Conservation (phyloP, 92 coral and sea anemone species). For the Actinostola sp. region DNA sequence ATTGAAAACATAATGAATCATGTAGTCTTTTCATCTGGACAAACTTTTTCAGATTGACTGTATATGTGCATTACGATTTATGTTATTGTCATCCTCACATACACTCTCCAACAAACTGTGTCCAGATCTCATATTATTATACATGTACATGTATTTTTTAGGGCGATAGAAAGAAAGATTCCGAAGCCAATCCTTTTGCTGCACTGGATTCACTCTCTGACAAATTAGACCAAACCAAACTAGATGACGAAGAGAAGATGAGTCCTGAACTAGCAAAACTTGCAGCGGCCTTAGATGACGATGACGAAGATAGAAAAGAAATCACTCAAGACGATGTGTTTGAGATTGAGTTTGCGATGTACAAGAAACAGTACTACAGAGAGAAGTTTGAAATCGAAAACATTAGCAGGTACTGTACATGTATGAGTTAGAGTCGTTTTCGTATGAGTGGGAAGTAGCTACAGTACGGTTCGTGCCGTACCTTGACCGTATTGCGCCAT, state of each 20-base stretch:
- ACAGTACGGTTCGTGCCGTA: no score
- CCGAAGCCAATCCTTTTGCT: conserved; percentile 46
- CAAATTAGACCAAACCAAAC: conserved; percentile 42
- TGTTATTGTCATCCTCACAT: no score
- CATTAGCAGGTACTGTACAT: conserved; percentile 59
- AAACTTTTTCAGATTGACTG: no score
- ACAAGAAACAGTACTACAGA: conserved; percentile 81
- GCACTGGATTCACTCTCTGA: conserved; percentile 58
- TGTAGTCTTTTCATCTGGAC: no score
- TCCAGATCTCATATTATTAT: no score
- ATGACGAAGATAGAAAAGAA: conserved; percentile 62
- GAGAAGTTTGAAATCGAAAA: conserved; percentile 80
- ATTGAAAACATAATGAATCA: no score
- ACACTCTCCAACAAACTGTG: no score
- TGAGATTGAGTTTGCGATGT: conserved; percentile 90
- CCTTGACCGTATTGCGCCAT: no score
- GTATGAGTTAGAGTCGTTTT: no score
- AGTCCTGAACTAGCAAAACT: conserved; percentile 70
- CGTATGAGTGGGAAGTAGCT: no score
- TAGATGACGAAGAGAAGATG: conserved; percentile 27
- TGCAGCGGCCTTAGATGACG: conserved; percentile 57
- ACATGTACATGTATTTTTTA: neutral
- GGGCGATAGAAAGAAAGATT: neutral
- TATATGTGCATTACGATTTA: no score
- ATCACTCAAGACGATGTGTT: conserved; percentile 64